Evolutionary conservation across 92 coral and sea anemone genomes (phyloP).

Genomic region (Palythoa grandis): DNA sequence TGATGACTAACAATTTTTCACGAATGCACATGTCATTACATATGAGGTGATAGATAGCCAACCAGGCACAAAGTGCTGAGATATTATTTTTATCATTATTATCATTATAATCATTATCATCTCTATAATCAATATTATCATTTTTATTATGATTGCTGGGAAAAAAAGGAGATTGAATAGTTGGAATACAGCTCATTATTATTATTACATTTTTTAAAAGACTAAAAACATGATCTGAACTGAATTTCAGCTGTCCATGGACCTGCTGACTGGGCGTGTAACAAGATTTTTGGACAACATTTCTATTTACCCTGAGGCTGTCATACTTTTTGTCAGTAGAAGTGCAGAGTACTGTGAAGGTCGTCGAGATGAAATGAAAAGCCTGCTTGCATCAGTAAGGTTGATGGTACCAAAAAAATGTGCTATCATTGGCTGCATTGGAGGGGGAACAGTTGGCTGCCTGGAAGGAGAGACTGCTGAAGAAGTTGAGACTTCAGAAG

Average conservation of each 20-base stretch:
- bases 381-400: conserved; percentile 69
- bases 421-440: conserved; percentile 78
- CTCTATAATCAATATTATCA: too few relatives aligned
- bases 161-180: too few relatives aligned
- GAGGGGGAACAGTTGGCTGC: conserved; percentile 85
- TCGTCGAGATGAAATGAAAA: conserved; percentile 71
- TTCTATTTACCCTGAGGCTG: conserved; percentile 79
- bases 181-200: too few relatives aligned
- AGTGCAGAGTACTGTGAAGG: conserved; percentile 67
- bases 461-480: conserved; percentile 69
- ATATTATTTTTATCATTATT: too few relatives aligned
- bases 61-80: too few relatives aligned
- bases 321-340: conserved; percentile 76
- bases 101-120: too few relatives aligned
- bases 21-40: too few relatives aligned
- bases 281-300: conserved; percentile 80
- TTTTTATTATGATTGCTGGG: too few relatives aligned
- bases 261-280: conserved; percentile 68
- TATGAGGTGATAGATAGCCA: too few relatives aligned
- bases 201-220: too few relatives aligned
- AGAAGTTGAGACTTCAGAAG: conserved; percentile 76
- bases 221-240: not conserved
- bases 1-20: too few relatives aligned
- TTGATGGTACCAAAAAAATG: conserved; percentile 75
- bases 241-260: conserved; percentile 75